phyloP scores from a whole-genome alignment of 2,113 vertebrate species.

The Morone saxatilis region DNA sequence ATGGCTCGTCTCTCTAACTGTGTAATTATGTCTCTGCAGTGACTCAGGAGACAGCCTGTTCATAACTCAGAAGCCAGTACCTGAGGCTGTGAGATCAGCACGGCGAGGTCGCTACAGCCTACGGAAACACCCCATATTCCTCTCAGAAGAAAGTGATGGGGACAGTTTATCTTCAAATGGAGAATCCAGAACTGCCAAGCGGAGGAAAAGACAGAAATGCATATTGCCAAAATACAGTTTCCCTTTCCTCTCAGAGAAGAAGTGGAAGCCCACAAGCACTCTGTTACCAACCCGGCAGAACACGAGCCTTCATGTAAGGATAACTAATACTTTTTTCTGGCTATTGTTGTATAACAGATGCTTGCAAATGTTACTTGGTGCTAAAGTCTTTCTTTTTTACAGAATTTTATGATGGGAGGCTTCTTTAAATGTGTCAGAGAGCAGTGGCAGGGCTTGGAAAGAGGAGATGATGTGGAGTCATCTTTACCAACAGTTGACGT shows the following conservation, averaged over 20 bases:
- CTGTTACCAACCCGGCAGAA: neutral
- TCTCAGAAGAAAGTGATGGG: slow-evolving; percentile 1
- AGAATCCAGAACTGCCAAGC: neutral
- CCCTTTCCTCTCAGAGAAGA: slow-evolving; percentile 53
- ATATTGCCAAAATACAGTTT: slow-evolving; percentile 54
- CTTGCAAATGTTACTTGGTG: neutral
- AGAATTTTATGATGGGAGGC: slow-evolving; percentile 76
- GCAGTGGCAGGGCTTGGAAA: slow-evolving; percentile 10
- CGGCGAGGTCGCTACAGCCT: fast-evolving
- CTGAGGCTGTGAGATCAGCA: slow-evolving; percentile 37
- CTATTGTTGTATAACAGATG: neutral
- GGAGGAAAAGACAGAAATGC: neutral
- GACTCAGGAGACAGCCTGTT: slow-evolving; percentile 83
- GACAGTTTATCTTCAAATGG: neutral
- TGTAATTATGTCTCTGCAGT: slow-evolving; percentile 59
- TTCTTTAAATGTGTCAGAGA: slow-evolving; percentile 74
- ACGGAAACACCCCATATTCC: neutral
- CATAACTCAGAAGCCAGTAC: slow-evolving; percentile 72
- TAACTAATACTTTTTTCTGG: neutral
- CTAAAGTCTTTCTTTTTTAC: neutral
- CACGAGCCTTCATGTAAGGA: slow-evolving; percentile 61
- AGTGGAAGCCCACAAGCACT: fast-evolving
- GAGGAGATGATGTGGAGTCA: neutral
- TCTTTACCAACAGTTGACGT: slow-evolving; percentile 43
- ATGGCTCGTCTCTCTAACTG: neutral